Conservation (phyloP, 2,113 vertebrate species). For the Cichladusa arquata region DNA sequence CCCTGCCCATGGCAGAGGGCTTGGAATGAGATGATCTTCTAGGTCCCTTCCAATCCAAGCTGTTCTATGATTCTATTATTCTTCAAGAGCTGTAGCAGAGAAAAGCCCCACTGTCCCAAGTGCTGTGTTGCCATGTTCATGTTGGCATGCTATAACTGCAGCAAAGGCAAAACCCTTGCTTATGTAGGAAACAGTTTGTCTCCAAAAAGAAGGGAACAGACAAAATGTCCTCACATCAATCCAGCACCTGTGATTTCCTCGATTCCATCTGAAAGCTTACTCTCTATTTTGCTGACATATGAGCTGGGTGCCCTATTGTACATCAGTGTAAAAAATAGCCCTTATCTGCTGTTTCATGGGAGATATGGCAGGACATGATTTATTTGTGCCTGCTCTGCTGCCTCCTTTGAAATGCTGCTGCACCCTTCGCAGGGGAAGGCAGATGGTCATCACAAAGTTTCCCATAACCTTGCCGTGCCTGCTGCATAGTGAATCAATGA, state of each 20-base stretch:
- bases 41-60: neutral
- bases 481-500: slow-evolving; percentile 34
- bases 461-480: slow-evolving; percentile 7
- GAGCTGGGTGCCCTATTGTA: slow-evolving; percentile 9
- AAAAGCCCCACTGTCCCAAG: neutral
- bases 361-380: slow-evolving; percentile 23
- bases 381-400: slow-evolving; percentile 31
- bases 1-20: neutral
- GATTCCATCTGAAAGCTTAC: neutral
- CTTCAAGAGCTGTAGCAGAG: neutral
- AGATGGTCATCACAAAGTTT: slow-evolving; percentile 41
- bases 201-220: neutral
- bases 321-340: slow-evolving; percentile 33
- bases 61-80: neutral
- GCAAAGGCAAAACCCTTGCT: neutral
- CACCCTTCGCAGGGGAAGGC: slow-evolving; percentile 1
- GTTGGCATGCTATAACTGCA: neutral
- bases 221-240: neutral
- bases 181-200: neutral
- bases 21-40: neutral
- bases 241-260: neutral
- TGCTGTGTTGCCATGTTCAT: accelerated
- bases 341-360: slow-evolving; percentile 30
- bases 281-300: slow-evolving; percentile 39
- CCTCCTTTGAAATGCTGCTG: slow-evolving; percentile 10